Base-by-base conservation (phyloP, 1,140 invertebrate genomes). In the Olivierus martensii region DNA sequence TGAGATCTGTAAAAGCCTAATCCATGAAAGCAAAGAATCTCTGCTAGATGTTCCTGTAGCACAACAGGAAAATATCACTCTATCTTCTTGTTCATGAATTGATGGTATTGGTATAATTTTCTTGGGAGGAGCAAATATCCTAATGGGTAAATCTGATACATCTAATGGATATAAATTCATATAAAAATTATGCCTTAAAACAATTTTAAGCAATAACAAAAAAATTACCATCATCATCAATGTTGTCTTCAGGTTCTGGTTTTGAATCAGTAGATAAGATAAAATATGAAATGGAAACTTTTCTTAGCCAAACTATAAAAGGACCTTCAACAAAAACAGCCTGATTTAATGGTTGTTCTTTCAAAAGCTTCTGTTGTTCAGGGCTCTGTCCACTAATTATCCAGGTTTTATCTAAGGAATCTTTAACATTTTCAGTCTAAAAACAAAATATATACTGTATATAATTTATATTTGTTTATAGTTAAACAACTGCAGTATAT, bases 71-170 rank as follows among this genome's bases (percentile, higher is more conserved):
- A 90, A 77, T 61, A 95, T 83, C 0, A 82, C 85, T n/a, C 87
- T 87, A 69, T 97, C 90, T 35, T 87, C 78, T 71, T 97, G 90
- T 69, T 96, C 85, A 67, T 98, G 93, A 4, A 94, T 77, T 21
- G 62, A 63, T 11, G 79, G 77, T 12, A 76, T 75, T 28, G 64
- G 55, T 11, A 55, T 39, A 49, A 1, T 65, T 36, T 28, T 65
- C 55, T 45, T 63, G 62, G 36, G 57, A 37, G 38, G 62, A 56
- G 55, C 60, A 47, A 70, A 67, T 28, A 66, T 58, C 18, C 47
- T 54, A 6, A 64, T 35, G 6, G 57, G 45, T 10, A 70, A 19
- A 28, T 56, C 56, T 71, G 69, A 35, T 3, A 71, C 62, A 65
- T 71, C 68, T 70, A 49, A 15, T 62, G 64, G 12, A 28, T 54